Conservation (phyloP, 1,140 invertebrate genomes). For the Calliphora vicina region DNA sequence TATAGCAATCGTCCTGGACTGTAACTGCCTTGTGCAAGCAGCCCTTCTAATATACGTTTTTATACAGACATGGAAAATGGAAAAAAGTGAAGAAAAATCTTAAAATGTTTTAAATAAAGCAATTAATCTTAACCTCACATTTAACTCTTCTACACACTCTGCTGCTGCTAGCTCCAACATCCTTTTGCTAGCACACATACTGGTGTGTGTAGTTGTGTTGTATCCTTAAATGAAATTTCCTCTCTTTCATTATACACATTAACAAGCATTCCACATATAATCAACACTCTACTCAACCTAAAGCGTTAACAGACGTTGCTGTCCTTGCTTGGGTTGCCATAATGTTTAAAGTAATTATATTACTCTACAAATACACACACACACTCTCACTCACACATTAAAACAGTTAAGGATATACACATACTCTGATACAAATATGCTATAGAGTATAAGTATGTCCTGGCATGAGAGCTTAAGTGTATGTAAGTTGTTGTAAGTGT, state of each 20-base stretch:
- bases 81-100: neutral
- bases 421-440: no score
- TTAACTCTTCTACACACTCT: neutral
- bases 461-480: no score
- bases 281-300: slow-evolving; percentile 15
- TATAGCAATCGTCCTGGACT: no score
- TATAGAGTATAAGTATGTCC: no score
- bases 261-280: slow-evolving; percentile 13
- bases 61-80: neutral
- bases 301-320: slow-evolving; percentile 15
- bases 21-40: no score
- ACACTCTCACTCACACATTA: neutral
- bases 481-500: no score
- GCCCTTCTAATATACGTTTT: neutral
- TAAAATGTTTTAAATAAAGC: slow-evolving; percentile 19
- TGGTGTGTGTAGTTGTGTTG: neutral
- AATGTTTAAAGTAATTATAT: slow-evolving; percentile 15
- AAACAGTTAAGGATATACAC: no score
- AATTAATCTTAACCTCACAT: neutral
- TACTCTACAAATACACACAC: neutral
- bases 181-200: neutral
- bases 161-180: neutral
- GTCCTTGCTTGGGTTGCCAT: slow-evolving; percentile 15
- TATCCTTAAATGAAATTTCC: slow-evolving; percentile 1
- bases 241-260: slow-evolving; percentile 16